A percentile compares a stretch with the other conserved stretches of the same genome.
Evolutionary conservation across 2,888 invertebrate species (phyloP).

Genomic region (Acrocyrtus sp.): DNA sequence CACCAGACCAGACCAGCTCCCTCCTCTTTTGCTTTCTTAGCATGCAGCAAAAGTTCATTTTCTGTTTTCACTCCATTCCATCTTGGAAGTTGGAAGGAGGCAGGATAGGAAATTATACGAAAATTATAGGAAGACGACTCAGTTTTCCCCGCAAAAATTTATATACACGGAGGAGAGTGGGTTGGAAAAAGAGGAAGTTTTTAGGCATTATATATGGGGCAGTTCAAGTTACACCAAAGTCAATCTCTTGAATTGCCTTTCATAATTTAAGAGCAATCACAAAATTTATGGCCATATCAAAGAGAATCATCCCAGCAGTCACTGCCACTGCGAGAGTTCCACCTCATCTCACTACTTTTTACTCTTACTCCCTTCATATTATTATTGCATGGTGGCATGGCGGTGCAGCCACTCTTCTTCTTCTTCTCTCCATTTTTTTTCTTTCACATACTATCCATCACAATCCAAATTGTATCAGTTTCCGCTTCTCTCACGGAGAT

Average conservation of each 20-base stretch:
- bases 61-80: no score
- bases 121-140: not conserved
- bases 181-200: not conserved
- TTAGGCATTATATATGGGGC: constrained; percentile 5
- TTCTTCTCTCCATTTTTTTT: no score
- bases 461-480: constrained; percentile 31
- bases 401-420: constrained; percentile 10
- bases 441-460: constrained; percentile 43
- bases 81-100: no score
- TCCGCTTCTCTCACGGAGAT: constrained; percentile 20
- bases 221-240: constrained; percentile 49
- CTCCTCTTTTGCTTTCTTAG: no score
- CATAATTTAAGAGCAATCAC: constrained; percentile 63
- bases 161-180: not conserved
- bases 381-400: constrained; percentile 38
- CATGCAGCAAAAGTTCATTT: no score
- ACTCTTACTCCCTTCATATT: constrained; percentile 8
- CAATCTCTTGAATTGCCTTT: constrained; percentile 62
- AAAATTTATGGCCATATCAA: constrained; percentile 61
- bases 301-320: constrained; percentile 42
- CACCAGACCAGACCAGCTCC: not conserved
- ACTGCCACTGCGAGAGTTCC: not conserved
- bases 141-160: no score
- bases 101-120: no score
- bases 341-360: constrained; percentile 19